Percentiles rank a stretch among this genome's conserved stretches.
phyloP scores from a whole-genome alignment of 2,888 invertebrate species.

The Clistopyga incitator region DNA sequence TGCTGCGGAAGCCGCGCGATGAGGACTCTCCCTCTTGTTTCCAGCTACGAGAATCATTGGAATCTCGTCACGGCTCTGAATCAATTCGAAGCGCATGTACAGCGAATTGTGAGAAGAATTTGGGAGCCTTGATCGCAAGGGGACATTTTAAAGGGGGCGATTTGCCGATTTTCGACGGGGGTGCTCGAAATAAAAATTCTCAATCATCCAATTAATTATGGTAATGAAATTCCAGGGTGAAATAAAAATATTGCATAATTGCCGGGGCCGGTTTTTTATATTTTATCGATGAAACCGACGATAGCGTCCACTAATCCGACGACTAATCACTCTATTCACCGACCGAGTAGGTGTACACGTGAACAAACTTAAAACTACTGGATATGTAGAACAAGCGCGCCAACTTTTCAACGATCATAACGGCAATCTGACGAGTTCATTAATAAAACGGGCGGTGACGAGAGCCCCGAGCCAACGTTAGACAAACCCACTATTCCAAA shows the following conservation, averaged over 20 bases:
- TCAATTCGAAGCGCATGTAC: conserved; percentile 7
- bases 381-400: neutral
- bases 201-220: neutral
- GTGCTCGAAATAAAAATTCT: neutral
- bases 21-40: neutral
- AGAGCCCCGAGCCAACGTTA: conserved; percentile 35
- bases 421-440: conserved; percentile 77
- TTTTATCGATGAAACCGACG: neutral
- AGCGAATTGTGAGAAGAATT: neutral
- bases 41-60: neutral
- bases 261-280: neutral
- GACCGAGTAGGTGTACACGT: neutral
- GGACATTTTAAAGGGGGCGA: neutral
- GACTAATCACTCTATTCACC: neutral
- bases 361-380: conserved; percentile 2
- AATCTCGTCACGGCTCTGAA: conserved; percentile 14
- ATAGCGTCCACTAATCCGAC: neutral
- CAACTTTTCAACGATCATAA: conserved; percentile 53
- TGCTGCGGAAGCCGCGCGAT: neutral
- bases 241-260: neutral
- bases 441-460: conserved; percentile 75
- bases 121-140: neutral
- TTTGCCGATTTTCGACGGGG: neutral
- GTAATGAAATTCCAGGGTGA: neutral
- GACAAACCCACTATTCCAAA: conserved; percentile 21